Evolutionary conservation across 2,797 vertebrate species (phyloP).

Genomic region (Pipistrellus nathusii): DNA sequence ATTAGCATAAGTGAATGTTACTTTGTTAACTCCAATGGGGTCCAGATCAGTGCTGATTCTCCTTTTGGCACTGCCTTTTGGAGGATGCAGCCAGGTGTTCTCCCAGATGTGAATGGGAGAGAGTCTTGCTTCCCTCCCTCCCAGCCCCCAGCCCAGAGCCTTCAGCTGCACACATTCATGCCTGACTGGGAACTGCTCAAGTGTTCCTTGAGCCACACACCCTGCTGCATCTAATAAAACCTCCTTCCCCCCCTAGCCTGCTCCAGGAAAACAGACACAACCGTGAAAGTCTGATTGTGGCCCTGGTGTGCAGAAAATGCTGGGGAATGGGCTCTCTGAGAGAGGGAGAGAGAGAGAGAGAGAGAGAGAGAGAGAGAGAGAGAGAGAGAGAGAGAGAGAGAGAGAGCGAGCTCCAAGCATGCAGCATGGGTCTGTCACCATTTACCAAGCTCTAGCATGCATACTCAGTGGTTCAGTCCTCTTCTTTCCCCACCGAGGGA

Average conservation of each 20-base stretch:
- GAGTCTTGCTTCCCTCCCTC: not conserved
- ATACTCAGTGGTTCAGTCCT: not conserved
- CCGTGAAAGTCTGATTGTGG: not conserved
- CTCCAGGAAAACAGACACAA: constrained; percentile 8
- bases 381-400: not conserved
- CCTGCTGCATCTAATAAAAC: constrained; percentile 75
- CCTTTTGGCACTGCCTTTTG: constrained; percentile 27
- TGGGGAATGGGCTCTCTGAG: not conserved
- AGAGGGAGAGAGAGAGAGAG: not conserved
- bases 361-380: not conserved
- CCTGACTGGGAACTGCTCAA: constrained; percentile 79
- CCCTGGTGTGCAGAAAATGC: not conserved
- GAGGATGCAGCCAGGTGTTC: constrained; percentile 67
- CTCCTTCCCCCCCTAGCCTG: not conserved
- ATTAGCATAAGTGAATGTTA: constrained; percentile 67
- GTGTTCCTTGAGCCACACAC: constrained; percentile 71
- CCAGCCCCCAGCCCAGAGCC: not conserved
- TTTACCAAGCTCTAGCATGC: not conserved
- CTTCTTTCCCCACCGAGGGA: not conserved
- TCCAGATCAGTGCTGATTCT: constrained; percentile 63
- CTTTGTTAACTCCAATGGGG: constrained; percentile 53
- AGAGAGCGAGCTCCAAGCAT: not conserved
- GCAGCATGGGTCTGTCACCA: not conserved
- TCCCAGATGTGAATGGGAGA: constrained; percentile 68
- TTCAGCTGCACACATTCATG: constrained; percentile 73